Conservation (phyloP, 2,888 invertebrate genomes). For the Philereme vetulata region DNA sequence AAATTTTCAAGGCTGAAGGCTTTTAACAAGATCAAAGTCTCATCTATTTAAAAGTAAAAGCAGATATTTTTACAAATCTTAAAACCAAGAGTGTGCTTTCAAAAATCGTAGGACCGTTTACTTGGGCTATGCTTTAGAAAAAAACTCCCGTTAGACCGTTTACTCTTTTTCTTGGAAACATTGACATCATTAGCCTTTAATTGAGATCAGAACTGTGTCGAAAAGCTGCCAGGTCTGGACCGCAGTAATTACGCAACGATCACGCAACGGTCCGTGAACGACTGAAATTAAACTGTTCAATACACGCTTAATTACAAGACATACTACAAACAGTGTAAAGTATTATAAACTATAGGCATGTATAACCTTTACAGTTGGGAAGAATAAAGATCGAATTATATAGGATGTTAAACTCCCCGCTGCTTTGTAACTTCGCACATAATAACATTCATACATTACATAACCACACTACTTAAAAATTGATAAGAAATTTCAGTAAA, state of each 20-base stretch:
- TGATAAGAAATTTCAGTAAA: no score
- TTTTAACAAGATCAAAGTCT: no score
- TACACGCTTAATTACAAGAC: conserved; percentile 22
- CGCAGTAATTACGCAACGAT: conserved; percentile 15
- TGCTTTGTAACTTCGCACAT: no score
- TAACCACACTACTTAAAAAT: no score
- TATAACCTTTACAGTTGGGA: neutral
- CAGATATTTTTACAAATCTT: no score
- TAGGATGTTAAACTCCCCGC: no score
- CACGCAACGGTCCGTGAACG: conserved; percentile 50
- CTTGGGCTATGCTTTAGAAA: neutral
- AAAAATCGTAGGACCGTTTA: no score
- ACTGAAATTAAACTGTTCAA: conserved; percentile 51
- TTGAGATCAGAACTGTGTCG: conserved; percentile 34
- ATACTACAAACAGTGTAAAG: neutral
- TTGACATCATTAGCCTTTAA: conserved; percentile 19
- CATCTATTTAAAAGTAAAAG: no score
- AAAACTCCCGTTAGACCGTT: neutral
- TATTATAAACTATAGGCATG: neutral
- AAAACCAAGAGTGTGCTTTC: no score
- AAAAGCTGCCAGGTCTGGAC: conserved; percentile 29
- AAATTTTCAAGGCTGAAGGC: neutral
- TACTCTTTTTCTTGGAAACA: neutral
- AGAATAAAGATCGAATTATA: neutral
- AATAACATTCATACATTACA: no score